Conservation (phyloP, 2,797 vertebrate genomes). For the Poecilia gillii region DNA sequence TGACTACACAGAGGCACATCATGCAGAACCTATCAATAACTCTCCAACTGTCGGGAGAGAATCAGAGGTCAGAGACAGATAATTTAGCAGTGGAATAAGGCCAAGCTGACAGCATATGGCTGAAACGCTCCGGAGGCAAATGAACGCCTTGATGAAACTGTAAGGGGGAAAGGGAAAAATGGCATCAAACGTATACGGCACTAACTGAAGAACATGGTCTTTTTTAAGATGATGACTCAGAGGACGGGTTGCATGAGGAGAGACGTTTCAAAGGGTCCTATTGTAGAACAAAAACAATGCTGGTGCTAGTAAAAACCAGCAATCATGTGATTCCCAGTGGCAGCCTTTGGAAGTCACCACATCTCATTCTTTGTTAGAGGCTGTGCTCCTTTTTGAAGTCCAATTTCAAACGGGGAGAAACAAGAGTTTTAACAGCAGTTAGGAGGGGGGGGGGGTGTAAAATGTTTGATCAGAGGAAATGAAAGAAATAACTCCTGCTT, state of each 20-base stretch:
- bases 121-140: conserved; percentile 31
- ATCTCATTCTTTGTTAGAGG: conserved; percentile 33
- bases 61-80: conserved; percentile 55
- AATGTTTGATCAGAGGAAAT: conserved; percentile 1
- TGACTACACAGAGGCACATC: conserved; percentile 30
- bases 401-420: neutral
- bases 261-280: conserved; percentile 67
- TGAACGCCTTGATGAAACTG: conserved; percentile 9
- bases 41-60: conserved; percentile 40
- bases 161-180: neutral
- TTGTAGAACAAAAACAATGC: conserved; percentile 67
- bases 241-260: conserved; percentile 33
- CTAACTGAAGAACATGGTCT: conserved; percentile 38
- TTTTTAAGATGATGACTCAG: conserved; percentile 51
- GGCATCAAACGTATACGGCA: conserved; percentile 33
- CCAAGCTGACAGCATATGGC: conserved; percentile 40
- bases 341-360: conserved; percentile 64
- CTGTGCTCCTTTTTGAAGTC: conserved; percentile 29
- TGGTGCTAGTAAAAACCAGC: conserved; percentile 49
- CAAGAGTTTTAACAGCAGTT: neutral
- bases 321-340: conserved; percentile 54
- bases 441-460: too few species aligned
- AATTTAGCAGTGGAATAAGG: conserved; percentile 50
- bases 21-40: conserved; percentile 48
- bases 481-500: conserved; percentile 13